Percentiles rank a stretch among this genome's conserved stretches.
Conservation (phyloP, 2,797 vertebrate genomes). For the Sebastes nivosus region DNA sequence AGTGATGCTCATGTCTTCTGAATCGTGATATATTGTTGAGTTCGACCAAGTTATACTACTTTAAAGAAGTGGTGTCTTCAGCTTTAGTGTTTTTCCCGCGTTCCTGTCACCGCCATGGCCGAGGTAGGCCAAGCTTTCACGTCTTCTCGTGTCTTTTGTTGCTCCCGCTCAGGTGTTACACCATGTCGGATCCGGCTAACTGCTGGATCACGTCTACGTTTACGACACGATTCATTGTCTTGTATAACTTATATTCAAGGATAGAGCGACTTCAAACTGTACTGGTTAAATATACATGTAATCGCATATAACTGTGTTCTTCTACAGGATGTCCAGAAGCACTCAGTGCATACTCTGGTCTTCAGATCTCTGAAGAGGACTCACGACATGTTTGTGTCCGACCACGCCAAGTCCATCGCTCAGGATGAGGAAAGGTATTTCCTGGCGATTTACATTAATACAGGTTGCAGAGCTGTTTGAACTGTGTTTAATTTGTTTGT, state of each 20-base stretch:
- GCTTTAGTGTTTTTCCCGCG: fast-evolving
- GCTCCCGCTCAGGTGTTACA: not conserved
- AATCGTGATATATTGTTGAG: not conserved
- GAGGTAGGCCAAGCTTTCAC: constrained; percentile 61
- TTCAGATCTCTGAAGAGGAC: constrained; percentile 98
- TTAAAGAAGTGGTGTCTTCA: not conserved
- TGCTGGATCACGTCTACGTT: constrained; percentile 5
- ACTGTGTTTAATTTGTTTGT: not conserved
- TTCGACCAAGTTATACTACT: not conserved
- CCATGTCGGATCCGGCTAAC: constrained; percentile 33
- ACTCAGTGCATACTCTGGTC: constrained; percentile 98
- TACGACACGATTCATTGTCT: not conserved
- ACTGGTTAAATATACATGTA: fast-evolving
- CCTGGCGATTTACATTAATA: fast-evolving
- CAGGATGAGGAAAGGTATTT: constrained; percentile 92
- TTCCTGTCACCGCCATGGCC: constrained; percentile 50
- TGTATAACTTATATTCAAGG: not conserved
- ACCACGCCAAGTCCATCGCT: constrained; percentile 91
- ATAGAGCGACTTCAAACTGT: fast-evolving
- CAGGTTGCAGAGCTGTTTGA: not conserved
- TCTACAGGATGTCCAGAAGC: constrained; percentile 96
- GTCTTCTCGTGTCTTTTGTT: fast-evolving
- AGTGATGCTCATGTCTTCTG: constrained; percentile 6
- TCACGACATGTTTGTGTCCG: constrained; percentile 98
- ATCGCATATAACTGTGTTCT: not conserved